A percentile compares a stretch with the other conserved stretches of the same genome.
Evolutionary conservation across 2,113 vertebrate genomes (phyloP).

Genomic region (Xyliphius kryptos): DNA sequence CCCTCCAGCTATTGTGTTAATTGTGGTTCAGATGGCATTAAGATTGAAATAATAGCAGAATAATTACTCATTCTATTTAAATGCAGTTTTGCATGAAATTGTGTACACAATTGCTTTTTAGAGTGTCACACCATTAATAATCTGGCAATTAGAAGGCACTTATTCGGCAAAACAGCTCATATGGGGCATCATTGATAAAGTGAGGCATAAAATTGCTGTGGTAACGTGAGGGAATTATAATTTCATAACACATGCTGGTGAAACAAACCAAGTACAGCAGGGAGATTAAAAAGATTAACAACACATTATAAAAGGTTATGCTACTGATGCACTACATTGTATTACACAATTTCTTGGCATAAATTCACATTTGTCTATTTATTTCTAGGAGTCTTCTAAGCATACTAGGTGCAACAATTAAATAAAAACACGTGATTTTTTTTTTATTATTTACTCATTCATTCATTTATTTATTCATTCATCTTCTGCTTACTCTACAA

Average conservation of each 20-base stretch:
- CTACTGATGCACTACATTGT: background rate
- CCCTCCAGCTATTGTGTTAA: constrained; percentile 11
- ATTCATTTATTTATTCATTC: no score
- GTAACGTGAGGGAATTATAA: background rate
- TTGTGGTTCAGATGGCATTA: constrained; percentile 16
- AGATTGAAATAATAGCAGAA: constrained; percentile 2
- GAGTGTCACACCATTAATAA: constrained; percentile 18
- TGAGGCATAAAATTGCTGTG: constrained; percentile 4
- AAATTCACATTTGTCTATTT: no score
- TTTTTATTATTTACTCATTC: no score
- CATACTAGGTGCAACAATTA: no score
- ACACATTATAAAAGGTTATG: background rate
- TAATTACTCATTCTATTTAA: constrained; percentile 19
- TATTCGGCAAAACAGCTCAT: background rate
- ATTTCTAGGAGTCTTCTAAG: no score
- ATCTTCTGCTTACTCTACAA: no score
- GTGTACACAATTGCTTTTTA: background rate
- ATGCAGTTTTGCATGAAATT: constrained; percentile 35
- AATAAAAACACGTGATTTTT: no score
- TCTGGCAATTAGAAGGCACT: constrained; percentile 4
- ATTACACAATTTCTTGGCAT: no score
- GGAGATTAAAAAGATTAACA: background rate
- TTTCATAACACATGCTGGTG: background rate
- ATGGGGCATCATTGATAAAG: constrained; percentile 3
- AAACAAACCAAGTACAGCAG: background rate